Evolutionary conservation across 2,888 invertebrate species (phyloP).

Genomic region (Megalurothrips usitatus): DNA sequence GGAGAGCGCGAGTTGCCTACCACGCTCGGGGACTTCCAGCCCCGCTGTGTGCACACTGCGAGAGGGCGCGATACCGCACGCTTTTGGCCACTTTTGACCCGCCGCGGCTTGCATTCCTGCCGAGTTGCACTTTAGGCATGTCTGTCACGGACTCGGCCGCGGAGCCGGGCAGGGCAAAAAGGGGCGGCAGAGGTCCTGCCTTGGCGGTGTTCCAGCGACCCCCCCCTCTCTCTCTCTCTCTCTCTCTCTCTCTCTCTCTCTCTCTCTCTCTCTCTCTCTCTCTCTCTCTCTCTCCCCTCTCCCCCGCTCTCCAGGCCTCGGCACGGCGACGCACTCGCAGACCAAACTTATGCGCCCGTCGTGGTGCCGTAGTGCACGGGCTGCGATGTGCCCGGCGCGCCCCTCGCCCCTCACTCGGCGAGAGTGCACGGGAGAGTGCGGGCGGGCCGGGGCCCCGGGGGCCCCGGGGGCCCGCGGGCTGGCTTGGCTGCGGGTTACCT

Average conservation of each 20-base stretch:
- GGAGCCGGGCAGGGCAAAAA: background rate
- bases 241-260: too few species aligned
- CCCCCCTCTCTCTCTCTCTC: too few species aligned
- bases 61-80: too few species aligned
- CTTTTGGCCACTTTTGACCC: too few species aligned
- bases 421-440: background rate
- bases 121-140: too few species aligned
- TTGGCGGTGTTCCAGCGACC: background rate
- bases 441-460: background rate
- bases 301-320: slow-evolving; percentile 40
- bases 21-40: background rate
- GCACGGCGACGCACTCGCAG: background rate
- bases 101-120: too few species aligned
- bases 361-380: too few species aligned
- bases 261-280: too few species aligned
- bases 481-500: background rate
- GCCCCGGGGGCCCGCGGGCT: background rate
- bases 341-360: background rate
- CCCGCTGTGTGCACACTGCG: background rate
- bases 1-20: background rate
- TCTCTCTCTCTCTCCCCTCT: background rate
- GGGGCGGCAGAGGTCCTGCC: background rate
- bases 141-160: background rate
- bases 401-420: background rate
- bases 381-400: too few species aligned